Evolutionary conservation across 1,140 invertebrate genomes (phyloP).

Genomic region (Drosophila rhopaloa): DNA sequence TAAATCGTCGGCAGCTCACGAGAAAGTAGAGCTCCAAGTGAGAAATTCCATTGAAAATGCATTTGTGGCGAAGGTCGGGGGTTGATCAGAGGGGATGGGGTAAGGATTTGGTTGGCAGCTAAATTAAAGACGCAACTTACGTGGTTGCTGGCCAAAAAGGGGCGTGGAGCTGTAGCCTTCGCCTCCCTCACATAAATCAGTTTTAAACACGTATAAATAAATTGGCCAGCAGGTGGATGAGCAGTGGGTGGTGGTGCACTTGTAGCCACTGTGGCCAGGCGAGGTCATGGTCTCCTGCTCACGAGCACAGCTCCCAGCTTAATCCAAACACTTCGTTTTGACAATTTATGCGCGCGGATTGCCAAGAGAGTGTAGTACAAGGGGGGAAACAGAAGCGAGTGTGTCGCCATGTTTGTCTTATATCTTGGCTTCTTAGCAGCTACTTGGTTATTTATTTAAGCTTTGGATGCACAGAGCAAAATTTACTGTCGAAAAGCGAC

Average conservation of each 20-base stretch:
- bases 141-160: conserved; percentile 27
- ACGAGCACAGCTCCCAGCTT: conserved; percentile 43
- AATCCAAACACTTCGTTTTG: conserved; percentile 73
- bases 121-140: conserved; percentile 79
- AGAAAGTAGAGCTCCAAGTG: conserved; percentile 55
- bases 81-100: conserved; percentile 4
- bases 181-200: conserved; percentile 73
- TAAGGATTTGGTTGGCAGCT: conserved; percentile 52
- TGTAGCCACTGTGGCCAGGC: conserved; percentile 20
- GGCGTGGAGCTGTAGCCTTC: conserved; percentile 39
- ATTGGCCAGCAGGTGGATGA: conserved; percentile 56
- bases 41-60: conserved; percentile 79
- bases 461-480: conserved; percentile 5
- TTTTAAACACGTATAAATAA: conserved; percentile 82
- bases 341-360: conserved; percentile 70
- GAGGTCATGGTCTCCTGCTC: conserved; percentile 42
- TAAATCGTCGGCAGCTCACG: conserved; percentile 59
- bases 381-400: conserved; percentile 20
- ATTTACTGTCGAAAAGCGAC: neutral
- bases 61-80: conserved; percentile 62
- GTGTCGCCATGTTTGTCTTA: conserved; percentile 69
- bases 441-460: conserved; percentile 67
- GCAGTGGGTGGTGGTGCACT: conserved; percentile 18
- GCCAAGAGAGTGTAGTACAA: conserved; percentile 11
- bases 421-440: conserved; percentile 56